Percentiles rank a stretch among this genome's conserved stretches.
These are phyloP conservation scores for Phortica variegata DNA, from an alignment of 1,140 invertebrate genomes.

Conservation along the genomic window DNA sequence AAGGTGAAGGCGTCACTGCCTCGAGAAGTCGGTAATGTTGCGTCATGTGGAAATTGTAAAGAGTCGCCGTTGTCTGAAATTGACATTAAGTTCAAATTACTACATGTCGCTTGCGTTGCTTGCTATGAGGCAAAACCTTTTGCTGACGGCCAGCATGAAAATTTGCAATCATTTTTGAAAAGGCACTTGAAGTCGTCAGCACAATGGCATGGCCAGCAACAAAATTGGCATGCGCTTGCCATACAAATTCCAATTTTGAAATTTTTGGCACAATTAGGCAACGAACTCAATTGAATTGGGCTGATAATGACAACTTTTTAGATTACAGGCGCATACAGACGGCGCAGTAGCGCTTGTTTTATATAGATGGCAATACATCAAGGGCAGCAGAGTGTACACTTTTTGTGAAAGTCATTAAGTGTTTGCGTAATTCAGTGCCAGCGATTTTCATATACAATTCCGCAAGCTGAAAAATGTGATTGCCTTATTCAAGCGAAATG, in stretches of 20 bases:
- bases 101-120: no score
- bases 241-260: slow-evolving; percentile 35
- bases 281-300: slow-evolving; percentile 53
- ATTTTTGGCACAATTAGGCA: slow-evolving; percentile 33
- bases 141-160: no score
- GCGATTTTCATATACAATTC: no score
- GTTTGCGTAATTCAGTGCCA: no score
- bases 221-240: neutral
- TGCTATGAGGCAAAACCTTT: no score
- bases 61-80: slow-evolving; percentile 47
- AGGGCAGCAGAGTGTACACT: no score
- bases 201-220: neutral
- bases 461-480: slow-evolving; percentile 40
- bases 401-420: no score
- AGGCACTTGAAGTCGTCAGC: slow-evolving; percentile 17
- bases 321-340: slow-evolving; percentile 36
- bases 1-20: no score
- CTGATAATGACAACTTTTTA: slow-evolving; percentile 56
- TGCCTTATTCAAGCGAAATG: slow-evolving; percentile 49
- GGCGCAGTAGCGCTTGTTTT: neutral
- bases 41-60: no score
- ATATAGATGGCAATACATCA: slow-evolving; percentile 18
- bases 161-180: slow-evolving; percentile 37
- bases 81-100: slow-evolving; percentile 56
- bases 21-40: no score